A percentile compares a stretch with the other conserved stretches of the same genome.
Conservation (phyloP, 2,113 vertebrate species). For the Campylomormyrus numenius region DNA sequence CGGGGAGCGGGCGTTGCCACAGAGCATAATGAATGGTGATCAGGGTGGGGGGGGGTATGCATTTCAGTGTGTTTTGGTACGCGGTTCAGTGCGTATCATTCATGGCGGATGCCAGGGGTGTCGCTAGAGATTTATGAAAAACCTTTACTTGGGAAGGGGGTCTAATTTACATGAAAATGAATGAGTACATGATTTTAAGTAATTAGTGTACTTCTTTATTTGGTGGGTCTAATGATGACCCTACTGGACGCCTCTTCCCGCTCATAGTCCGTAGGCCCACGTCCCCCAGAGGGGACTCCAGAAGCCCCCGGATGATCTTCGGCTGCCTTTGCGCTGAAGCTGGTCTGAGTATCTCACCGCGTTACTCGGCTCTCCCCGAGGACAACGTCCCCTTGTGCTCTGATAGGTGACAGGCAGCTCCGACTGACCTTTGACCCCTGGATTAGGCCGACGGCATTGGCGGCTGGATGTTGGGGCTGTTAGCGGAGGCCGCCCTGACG, state of each 20-base stretch:
- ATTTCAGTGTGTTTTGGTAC: not conserved
- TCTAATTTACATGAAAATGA: not conserved
- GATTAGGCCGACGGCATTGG: not conserved
- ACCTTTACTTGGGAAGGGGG: not conserved
- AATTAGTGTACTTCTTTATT: not conserved
- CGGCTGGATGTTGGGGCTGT: not conserved
- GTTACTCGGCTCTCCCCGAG: not conserved
- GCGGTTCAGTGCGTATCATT: not conserved
- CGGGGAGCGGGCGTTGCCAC: not conserved
- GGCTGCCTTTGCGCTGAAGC: not conserved
- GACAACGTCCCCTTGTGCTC: conserved; percentile 8
- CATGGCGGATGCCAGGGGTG: not conserved
- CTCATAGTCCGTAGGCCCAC: not conserved
- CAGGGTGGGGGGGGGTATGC: not conserved
- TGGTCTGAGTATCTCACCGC: not conserved
- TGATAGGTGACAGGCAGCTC: not conserved
- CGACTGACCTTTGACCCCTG: not conserved
- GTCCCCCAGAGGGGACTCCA: not conserved
- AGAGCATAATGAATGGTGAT: conserved; percentile 10
- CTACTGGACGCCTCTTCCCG: not conserved
- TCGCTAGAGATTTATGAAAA: no score
- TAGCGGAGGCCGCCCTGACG: not conserved
- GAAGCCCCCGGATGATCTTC: not conserved
- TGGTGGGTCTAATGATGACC: not conserved
- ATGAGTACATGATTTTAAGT: not conserved